Evolutionary conservation across 2,797 vertebrate genomes (phyloP), one percentile per base, ranked within the genome.

Genomic region (Fringilla coelebs): DNA sequence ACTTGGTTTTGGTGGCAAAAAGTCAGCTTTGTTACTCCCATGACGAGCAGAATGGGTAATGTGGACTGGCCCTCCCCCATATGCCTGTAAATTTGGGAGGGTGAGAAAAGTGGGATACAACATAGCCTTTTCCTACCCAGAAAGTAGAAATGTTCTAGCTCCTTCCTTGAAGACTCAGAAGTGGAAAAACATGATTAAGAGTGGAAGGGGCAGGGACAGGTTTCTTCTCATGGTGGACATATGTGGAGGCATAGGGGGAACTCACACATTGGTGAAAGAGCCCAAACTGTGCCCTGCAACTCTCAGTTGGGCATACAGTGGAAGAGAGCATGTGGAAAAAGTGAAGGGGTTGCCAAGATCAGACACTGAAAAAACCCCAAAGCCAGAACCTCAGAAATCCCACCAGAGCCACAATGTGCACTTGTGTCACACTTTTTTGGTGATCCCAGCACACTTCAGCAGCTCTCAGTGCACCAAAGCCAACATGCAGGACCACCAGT

Each of bases 11-110:
- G 57, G 71, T 81, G 76, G 60, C 73, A 79, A 61, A 87, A 51
- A 51, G 62, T 79, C 77, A 90, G 85, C 77, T 89, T 96, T 88
- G 73, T 79, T 74, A 43, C 79, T 88, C 73, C 46, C 67, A 67
- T 5, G 66, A 90, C 73, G 73, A 76, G 40, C 41, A 81, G 74
- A 95, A 84, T 49, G 14, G 58, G 19, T 70, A 93, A 88, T 32
- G 65, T 4, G 2, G 54, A 79, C 65, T 48, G 70, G 58, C 29
- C 15, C 18, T 20, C 48, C 24, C 46, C 9, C 7, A 17, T 12
- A 13, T 0, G 51, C 54, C 82, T 84, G 62, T 93, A 86, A 90
- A 79, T 91, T 79, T 77, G 52, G 18, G 10, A 70, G n/a, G 4
- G 10, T 29, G 55, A 76, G 31, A 17, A n/a, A 65, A 75, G 21